These are phyloP conservation scores for Acrobasis repandana DNA, from an alignment of 2,888 invertebrate species.

Conservation along the genomic window DNA sequence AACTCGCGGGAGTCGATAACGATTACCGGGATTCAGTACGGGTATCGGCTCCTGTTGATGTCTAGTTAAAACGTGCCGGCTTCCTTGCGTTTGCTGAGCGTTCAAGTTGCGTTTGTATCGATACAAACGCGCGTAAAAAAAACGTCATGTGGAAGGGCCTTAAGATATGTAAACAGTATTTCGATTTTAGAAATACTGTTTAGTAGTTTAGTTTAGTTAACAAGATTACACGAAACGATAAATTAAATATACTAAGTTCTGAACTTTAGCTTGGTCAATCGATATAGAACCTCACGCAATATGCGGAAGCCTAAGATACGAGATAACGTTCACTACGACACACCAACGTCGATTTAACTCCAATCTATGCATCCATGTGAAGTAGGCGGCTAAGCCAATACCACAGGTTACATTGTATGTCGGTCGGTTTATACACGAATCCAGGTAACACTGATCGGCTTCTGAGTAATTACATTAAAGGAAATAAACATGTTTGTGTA, in stretches of 20 bases:
- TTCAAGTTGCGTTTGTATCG: too few relatives aligned
- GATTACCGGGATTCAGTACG: too few relatives aligned
- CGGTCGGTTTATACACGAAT: not conserved
- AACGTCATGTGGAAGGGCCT: too few relatives aligned
- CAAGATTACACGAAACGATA: too few relatives aligned
- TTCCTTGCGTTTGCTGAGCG: too few relatives aligned
- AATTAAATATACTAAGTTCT: not conserved
- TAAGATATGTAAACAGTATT: too few relatives aligned
- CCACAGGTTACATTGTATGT: not conserved
- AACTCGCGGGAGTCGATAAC: too few relatives aligned
- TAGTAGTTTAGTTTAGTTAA: too few relatives aligned
- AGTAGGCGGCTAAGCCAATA: not conserved
- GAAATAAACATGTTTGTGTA: not conserved
- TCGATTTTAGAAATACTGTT: too few relatives aligned
- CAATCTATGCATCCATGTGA: not conserved
- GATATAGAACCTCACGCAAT: conserved; percentile 5
- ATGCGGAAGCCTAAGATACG: conserved; percentile 1
- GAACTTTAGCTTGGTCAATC: conserved; percentile 1
- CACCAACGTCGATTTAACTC: conserved; percentile 2
- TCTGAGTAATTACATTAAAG: conserved; percentile 1
- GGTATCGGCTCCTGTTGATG: too few relatives aligned
- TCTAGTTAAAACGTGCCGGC: too few relatives aligned
- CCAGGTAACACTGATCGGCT: not conserved
- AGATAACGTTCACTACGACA: conserved; percentile 2
- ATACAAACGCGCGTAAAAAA: too few relatives aligned